A percentile compares a stretch with the other conserved stretches of the same genome.
Evolutionary conservation across 1,140 invertebrate genomes (phyloP).

Genomic region (Leptoteleia sp.): DNA sequence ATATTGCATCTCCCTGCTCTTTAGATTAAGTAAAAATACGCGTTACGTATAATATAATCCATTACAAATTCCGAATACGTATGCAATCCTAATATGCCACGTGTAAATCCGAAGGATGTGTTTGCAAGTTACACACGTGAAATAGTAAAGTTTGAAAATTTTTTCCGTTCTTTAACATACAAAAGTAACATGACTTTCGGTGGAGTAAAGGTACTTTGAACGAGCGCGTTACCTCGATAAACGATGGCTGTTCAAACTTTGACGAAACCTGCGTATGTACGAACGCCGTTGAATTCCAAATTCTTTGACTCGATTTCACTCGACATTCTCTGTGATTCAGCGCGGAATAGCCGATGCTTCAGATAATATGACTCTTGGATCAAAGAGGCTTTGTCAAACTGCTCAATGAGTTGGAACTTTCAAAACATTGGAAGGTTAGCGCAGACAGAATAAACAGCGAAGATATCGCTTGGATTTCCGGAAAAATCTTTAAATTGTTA

Average conservation of each 20-base stretch:
- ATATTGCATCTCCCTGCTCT: no score
- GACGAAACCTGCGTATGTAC: constrained; percentile 50
- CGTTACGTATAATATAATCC: constrained; percentile 19
- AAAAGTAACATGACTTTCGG: constrained; percentile 59
- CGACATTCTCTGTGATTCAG: constrained; percentile 59
- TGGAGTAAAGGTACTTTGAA: constrained; percentile 42
- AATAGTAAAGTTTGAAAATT: constrained; percentile 46
- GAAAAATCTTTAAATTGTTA: no score
- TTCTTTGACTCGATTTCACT: constrained; percentile 63
- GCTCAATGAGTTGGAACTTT: constrained; percentile 56
- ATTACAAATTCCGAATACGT: constrained; percentile 31
- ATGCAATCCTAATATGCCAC: constrained; percentile 49
- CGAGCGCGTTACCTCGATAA: constrained; percentile 60
- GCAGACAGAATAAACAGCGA: constrained; percentile 24
- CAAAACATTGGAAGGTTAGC: constrained; percentile 36
- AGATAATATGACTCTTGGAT: constrained; percentile 62
- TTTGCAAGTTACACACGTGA: constrained; percentile 49
- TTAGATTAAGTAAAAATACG: constrained; percentile 1
- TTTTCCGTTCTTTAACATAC: constrained; percentile 51
- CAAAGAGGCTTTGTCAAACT: constrained; percentile 53
- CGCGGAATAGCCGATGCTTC: constrained; percentile 56
- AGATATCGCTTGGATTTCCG: constrained; percentile 4
- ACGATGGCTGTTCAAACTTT: constrained; percentile 65
- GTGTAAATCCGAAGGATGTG: constrained; percentile 45
- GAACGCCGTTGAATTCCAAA: constrained; percentile 62